Conservation (phyloP, 2,888 invertebrate species). For the Danaus chrysippus region DNA sequence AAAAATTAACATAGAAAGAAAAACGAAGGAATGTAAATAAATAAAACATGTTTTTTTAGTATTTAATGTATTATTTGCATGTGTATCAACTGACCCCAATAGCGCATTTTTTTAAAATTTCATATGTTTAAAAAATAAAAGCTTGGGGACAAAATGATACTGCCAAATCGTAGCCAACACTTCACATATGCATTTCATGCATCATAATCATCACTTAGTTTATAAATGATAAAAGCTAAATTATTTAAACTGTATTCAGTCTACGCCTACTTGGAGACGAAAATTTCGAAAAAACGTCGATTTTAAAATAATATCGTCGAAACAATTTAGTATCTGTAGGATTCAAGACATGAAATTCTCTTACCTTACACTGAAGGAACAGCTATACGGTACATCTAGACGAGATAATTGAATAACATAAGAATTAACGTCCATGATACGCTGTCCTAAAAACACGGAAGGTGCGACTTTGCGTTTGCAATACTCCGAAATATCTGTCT, state of each 20-base stretch:
- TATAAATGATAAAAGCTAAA: background rate
- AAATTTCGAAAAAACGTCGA: too few relatives aligned
- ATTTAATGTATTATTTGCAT: background rate
- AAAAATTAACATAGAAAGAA: background rate
- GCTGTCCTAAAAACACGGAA: conserved; percentile 61
- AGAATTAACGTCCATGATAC: conserved; percentile 54
- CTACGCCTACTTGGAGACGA: background rate
- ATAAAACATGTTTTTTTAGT: conserved; percentile 13
- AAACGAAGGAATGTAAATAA: background rate
- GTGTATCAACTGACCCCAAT: too few relatives aligned
- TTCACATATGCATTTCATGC: background rate
- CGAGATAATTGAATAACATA: conserved; percentile 58
- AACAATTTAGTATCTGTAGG: too few relatives aligned
- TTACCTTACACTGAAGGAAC: conserved; percentile 61
- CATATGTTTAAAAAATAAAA: background rate
- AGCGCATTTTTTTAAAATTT: background rate
- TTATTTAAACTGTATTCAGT: background rate
- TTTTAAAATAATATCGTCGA: too few relatives aligned
- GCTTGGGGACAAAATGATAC: background rate
- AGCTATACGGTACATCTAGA: conserved; percentile 61
- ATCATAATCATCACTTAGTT: background rate
- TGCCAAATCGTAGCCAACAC: background rate
- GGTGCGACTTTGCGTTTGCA: conserved; percentile 61
- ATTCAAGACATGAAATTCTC: background rate
- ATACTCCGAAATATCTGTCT: conserved; percentile 62